Percentiles rank a stretch among this genome's conserved stretches.
Evolutionary conservation across 2,113 vertebrate genomes (phyloP).

Genomic region (Cisticola juncidis): DNA sequence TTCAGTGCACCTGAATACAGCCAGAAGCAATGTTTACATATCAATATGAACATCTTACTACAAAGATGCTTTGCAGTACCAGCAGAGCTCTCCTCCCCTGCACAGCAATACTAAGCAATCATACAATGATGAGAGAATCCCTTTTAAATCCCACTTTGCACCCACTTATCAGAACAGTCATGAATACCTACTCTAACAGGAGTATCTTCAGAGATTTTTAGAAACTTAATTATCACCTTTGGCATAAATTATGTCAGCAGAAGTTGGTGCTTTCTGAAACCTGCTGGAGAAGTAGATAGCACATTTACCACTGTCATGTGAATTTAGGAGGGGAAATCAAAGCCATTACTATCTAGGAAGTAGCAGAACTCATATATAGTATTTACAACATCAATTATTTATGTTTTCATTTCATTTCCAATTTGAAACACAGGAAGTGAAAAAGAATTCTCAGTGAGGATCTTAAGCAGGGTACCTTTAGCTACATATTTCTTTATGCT

Average conservation of each 20-base stretch:
- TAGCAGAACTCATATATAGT: background rate
- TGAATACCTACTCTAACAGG: background rate
- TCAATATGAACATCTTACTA: background rate
- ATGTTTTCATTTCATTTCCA: background rate
- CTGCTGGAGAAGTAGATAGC: background rate
- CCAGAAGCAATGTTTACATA: background rate
- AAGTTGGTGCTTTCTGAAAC: background rate
- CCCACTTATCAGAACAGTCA: background rate
- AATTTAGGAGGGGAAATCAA: background rate
- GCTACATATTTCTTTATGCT: background rate
- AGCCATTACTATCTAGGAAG: background rate
- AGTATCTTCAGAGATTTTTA: background rate
- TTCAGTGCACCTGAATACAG: background rate
- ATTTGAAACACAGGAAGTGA: background rate
- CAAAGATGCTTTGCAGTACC: background rate
- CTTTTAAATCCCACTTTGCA: constrained; percentile 25
- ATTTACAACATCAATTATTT: background rate
- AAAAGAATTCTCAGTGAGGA: background rate
- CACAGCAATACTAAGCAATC: background rate
- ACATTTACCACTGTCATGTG: background rate
- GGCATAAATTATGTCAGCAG: background rate
- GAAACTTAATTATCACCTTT: background rate
- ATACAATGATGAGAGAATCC: background rate
- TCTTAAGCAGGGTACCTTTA: background rate
- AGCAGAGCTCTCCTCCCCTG: background rate